Percentiles rank a stretch among this genome's conserved stretches.
Conservation (phyloP, 2,888 invertebrate species). For the Thumatha senex region DNA sequence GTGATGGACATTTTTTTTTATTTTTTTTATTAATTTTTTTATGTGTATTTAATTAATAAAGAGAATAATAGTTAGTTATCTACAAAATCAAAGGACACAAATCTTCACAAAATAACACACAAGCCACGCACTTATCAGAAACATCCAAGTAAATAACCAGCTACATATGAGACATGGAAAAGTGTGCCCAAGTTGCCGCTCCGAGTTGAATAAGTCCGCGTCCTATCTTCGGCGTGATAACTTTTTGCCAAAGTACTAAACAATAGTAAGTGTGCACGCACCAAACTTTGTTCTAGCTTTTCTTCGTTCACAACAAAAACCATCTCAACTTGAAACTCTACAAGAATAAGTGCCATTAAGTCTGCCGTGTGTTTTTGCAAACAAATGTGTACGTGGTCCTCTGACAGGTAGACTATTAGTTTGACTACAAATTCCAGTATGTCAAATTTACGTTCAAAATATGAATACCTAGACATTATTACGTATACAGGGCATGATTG, state of each 20-base stretch:
- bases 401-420: too few relatives aligned
- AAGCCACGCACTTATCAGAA: conserved; percentile 9
- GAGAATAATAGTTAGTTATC: background rate
- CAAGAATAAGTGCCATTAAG: conserved; percentile 24
- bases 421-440: too few relatives aligned
- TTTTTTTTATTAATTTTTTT: too few relatives aligned
- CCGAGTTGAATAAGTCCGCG: conserved; percentile 25
- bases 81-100: background rate
- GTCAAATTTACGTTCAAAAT: too few relatives aligned
- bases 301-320: conserved; percentile 66
- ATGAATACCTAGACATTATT: too few relatives aligned
- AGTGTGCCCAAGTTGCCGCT: conserved; percentile 21
- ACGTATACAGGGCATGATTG: too few relatives aligned
- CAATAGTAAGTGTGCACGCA: conserved; percentile 55
- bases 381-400: too few relatives aligned
- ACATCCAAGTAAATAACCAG: conserved; percentile 10
- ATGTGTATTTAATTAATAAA: too few relatives aligned
- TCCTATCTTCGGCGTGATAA: conserved; percentile 31
- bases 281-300: conserved; percentile 53
- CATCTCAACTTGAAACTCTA: conserved; percentile 49
- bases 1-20: too few relatives aligned
- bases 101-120: conserved; percentile 4
- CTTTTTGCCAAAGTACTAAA: conserved; percentile 24
- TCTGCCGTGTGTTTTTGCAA: too few relatives aligned
- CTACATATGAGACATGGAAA: conserved; percentile 10